These are phyloP conservation scores for Andinoacara biseriatus DNA, from an alignment of 2,113 vertebrate species.

Conservation along the genomic window DNA sequence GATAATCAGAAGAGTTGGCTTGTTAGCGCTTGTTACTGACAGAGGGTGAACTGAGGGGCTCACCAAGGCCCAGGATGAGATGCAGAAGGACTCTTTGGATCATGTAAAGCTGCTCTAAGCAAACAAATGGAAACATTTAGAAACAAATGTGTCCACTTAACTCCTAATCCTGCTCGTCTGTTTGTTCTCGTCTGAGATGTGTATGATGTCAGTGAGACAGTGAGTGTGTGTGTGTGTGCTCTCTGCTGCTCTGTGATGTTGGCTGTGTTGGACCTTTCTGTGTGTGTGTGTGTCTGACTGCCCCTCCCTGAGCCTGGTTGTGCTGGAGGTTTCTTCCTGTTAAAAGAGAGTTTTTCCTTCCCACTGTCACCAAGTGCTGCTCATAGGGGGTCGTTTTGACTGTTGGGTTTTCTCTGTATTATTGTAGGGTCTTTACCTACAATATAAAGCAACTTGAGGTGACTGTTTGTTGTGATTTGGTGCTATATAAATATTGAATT, in stretches of 20 bases:
- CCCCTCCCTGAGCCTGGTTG: too few species aligned
- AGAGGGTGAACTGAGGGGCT: not conserved
- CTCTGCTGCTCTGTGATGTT: slow-evolving; percentile 11
- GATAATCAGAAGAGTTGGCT: not conserved
- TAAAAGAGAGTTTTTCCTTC: too few species aligned
- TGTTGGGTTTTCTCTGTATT: too few species aligned
- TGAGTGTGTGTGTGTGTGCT: slow-evolving; percentile 1
- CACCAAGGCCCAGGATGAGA: not conserved
- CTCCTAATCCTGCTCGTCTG: rapidly evolving
- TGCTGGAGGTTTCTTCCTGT: too few species aligned
- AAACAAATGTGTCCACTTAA: not conserved
- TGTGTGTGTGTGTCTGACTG: not conserved
- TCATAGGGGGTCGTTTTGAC: too few species aligned
- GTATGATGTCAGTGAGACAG: not conserved
- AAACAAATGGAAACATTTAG: too few species aligned
- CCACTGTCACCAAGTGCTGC: too few species aligned
- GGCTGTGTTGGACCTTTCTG: too few species aligned
- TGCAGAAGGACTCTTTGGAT: not conserved
- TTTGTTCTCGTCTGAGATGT: not conserved
- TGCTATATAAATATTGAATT: not conserved
- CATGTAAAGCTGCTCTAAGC: not conserved
- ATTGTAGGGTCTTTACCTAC: too few species aligned
- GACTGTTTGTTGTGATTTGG: too few species aligned
- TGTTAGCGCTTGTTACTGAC: not conserved
- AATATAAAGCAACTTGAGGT: too few species aligned